Base-by-base conservation (phyloP, 2,797 vertebrate species). In the Propithecus perrieri region DNA sequence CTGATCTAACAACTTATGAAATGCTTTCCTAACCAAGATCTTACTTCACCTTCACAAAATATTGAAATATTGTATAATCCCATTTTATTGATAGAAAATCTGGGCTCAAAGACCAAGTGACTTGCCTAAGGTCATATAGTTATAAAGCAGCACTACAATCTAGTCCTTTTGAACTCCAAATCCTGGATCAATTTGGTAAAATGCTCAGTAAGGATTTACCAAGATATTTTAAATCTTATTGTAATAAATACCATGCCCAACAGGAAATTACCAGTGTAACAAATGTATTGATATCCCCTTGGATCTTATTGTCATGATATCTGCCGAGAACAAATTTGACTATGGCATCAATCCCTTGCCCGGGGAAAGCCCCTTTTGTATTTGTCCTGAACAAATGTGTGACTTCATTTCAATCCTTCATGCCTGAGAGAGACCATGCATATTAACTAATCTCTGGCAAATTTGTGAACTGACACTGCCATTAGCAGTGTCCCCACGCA, bases 71-170 rank as follows among this genome's bases (percentile, higher is more conserved):
- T 24, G 63, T 76, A 69, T 30, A 30, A 89, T 33, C 5, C 5
- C 61, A 59, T 92, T 92, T 96, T 53, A 53, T 53, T 53, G 85
- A 85, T 48, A 33, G 69, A 69, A 94, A 95, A 91, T 94, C 38
- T 63, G 59, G 41, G 53, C 30, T 89, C 74, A 91, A 89, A 65
- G 30, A 72, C 69, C 84, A 79, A 86, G 46, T 48, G 57, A 67
- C 3, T 24, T 89, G 63, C 17, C 59, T 85, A 35, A 79, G 41
- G 28, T 85, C 48, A 89, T 26, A 53, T 0, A 72, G 20, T 83
- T 79, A 85, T 17, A 92, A 96, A 79, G 26, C 5, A 71, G 43
- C 90, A 33, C 28, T 55, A 43, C 55, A 96, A 94, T 85, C 65
- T 26, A 46, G 30, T 89, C 74, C 46, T 85, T 69, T 33, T 80